Evolutionary conservation across 2,888 invertebrate genomes (phyloP).

Genomic region (Antheraea assamensis): DNA sequence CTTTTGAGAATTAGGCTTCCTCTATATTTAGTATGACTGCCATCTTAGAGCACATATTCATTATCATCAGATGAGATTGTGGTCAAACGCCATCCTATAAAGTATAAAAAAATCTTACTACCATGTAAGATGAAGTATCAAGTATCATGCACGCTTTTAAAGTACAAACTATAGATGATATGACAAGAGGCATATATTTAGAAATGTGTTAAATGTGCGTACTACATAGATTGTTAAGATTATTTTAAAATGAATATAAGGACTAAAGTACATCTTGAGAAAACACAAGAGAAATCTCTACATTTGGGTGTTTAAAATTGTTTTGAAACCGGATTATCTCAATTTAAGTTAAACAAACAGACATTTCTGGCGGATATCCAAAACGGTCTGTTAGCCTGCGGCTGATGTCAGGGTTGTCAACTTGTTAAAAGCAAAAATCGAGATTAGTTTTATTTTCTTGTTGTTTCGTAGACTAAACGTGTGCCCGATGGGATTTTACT

Average conservation of each 20-base stretch:
- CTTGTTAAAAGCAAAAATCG: neutral
- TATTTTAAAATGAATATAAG: slow-evolving; percentile 33
- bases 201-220: neutral
- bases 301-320: slow-evolving; percentile 40
- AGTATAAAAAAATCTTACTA: no score
- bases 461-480: neutral
- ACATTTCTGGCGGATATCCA: slow-evolving; percentile 42
- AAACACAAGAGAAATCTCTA: slow-evolving; percentile 30
- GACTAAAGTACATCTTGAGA: slow-evolving; percentile 32
- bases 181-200: neutral
- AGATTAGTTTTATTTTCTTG: neutral
- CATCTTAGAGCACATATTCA: no score
- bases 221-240: neutral
- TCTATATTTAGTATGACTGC: no score
- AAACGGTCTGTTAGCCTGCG: slow-evolving; percentile 37
- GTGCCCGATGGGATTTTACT: no score
- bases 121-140: no score
- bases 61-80: no score
- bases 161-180: neutral
- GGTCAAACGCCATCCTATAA: no score
- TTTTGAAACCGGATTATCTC: slow-evolving; percentile 43
- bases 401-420: slow-evolving; percentile 23
- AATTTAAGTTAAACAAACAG: slow-evolving; percentile 54
- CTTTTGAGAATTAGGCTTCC: no score
- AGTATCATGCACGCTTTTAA: neutral